Conservation (phyloP, 2,797 vertebrate species). For the Periophthalmus magnuspinnatus region DNA sequence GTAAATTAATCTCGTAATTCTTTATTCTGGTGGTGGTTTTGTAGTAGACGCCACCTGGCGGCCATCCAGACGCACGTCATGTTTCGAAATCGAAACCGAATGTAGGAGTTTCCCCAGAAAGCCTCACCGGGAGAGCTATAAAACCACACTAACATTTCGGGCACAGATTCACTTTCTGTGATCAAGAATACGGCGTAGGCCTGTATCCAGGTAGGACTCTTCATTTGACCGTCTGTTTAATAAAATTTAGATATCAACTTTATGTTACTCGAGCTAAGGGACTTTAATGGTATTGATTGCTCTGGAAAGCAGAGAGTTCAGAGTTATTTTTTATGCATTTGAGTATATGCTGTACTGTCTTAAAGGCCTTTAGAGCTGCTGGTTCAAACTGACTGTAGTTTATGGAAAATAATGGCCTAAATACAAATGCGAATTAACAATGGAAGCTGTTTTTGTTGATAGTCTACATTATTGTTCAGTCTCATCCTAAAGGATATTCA, state of each 20-base stretch:
- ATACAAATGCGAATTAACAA: neutral
- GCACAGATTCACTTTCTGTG: neutral
- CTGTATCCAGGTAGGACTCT: neutral
- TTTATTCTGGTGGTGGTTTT: neutral
- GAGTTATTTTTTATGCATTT: too few species aligned
- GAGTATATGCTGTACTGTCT: too few species aligned
- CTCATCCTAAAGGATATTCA: neutral
- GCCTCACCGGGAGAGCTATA: neutral
- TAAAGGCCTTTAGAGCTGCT: too few species aligned
- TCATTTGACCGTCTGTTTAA: neutral
- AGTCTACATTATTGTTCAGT: neutral
- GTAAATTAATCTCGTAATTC: neutral
- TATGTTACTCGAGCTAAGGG: too few species aligned
- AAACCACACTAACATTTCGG: neutral
- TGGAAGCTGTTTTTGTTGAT: neutral
- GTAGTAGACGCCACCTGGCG: conserved; percentile 34
- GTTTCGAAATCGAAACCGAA: conserved; percentile 74
- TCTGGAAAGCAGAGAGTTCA: too few species aligned
- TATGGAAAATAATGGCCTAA: neutral
- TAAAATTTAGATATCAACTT: too few species aligned
- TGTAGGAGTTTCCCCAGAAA: conserved; percentile 63
- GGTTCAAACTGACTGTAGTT: neutral
- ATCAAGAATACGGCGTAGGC: neutral
- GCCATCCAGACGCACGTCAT: conserved; percentile 27
- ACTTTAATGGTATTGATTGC: too few species aligned